Base-by-base conservation (phyloP, 2,888 invertebrate species). In the Sympetrum striolatum region DNA sequence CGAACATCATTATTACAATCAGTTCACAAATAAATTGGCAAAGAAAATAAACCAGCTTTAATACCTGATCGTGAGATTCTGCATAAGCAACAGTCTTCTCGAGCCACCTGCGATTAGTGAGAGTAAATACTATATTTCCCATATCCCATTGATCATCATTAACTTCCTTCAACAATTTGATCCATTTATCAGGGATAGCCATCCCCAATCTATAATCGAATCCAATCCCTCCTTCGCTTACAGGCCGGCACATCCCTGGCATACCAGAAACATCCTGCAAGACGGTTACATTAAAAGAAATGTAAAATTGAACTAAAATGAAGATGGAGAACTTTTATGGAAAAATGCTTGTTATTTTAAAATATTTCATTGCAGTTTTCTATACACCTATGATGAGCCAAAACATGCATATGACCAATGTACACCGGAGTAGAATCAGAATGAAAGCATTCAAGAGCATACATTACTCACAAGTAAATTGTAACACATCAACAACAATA, bases 181-280 rank as follows among this genome's bases (percentile, higher is more conserved):
- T 99, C 99, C 99, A 99, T 95, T 98, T 98, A 94, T 99, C 99
- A 0, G 99, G 99, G 92, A 99, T 97, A 44, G 99, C 98, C 99
- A 99, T 99, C 31, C 97, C 99, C 90, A 99, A 95, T n/a, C 99
- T 96, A 94, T 98, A 98, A 94, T 99, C 99, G 94, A 99, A 99
- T 10, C 99, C 99, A 91, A 96, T 95, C 2, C 99, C 99, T 80
- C 99, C 99, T 94, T 99, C 99, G 5, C 94, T 93, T 0, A 99
- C 97, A 0, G 99, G 99, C 0, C 99, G 96, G 93, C 99, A 99
- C 8, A 98, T 95, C 0, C 97, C 98, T 4, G 99, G 99, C 99
- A 99, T 99, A 73, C 99, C 99, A 18, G 99, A 99, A 0, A 99
- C 99, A 94, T 99, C 98, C 96, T 97, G 90, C 6, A 91, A 91